These are phyloP conservation scores for Drosophila santomea DNA, from an alignment of 1,140 invertebrate genomes.

Conservation along the genomic window DNA sequence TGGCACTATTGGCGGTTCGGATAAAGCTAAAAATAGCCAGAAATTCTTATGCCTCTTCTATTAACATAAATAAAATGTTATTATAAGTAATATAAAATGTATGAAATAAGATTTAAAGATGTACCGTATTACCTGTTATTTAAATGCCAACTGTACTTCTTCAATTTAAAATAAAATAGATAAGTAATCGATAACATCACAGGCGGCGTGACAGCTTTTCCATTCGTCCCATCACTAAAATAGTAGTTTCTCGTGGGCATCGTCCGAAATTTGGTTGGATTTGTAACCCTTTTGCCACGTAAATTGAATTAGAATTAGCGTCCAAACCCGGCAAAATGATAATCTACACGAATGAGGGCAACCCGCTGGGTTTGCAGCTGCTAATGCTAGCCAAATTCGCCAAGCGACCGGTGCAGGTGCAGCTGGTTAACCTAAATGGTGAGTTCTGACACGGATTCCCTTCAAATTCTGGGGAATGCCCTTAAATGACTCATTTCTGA, in stretches of 20 bases:
- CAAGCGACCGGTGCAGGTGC: conserved; percentile 86
- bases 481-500: conserved; percentile 52
- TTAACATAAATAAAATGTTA: not conserved
- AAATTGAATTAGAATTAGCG: conserved; percentile 58
- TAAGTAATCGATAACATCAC: conserved; percentile 1
- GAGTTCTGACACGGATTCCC: conserved; percentile 52
- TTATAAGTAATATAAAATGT: not conserved
- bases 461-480: not conserved
- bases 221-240: conserved; percentile 14
- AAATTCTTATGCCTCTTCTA: no score
- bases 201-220: conserved; percentile 7
- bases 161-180: no score
- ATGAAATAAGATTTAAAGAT: no score
- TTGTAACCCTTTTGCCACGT: conserved; percentile 67
- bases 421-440: conserved; percentile 87
- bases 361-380: conserved; percentile 89
- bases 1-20: not conserved
- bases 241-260: conserved; percentile 39
- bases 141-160: not conserved
- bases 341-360: conserved; percentile 89
- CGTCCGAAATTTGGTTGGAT: not conserved
- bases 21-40: not conserved
- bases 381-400: conserved; percentile 88
- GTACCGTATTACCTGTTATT: not conserved
- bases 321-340: conserved; percentile 85